Evolutionary conservation across 2,797 vertebrate species (phyloP).

Genomic region (Rhinichthys osculus): DNA sequence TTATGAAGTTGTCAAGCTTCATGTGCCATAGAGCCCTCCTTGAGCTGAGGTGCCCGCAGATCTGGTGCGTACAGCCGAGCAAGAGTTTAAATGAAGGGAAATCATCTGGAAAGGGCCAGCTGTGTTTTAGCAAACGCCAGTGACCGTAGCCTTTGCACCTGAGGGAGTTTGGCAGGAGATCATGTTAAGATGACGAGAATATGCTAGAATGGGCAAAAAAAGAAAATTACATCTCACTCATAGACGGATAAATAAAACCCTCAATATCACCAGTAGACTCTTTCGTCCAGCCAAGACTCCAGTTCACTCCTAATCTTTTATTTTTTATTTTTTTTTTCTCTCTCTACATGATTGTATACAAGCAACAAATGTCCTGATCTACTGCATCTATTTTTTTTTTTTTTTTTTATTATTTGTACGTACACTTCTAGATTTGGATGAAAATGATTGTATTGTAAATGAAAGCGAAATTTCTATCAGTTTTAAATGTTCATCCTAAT

Average conservation of each 20-base stretch:
- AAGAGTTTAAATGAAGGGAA: conserved; percentile 3
- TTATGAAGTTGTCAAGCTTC: conserved; percentile 18
- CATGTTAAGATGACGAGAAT: conserved; percentile 5
- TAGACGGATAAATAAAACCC: neutral
- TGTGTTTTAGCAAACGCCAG: neutral
- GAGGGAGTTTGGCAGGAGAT: conserved; percentile 23
- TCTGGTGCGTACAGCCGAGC: conserved; percentile 16
- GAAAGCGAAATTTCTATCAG: conserved; percentile 93
- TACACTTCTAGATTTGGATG: conserved; percentile 88
- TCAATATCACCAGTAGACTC: conserved; percentile 7
- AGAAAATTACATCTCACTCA: neutral
- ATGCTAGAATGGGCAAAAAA: conserved; percentile 1
- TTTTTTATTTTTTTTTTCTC: conserved; percentile 82
- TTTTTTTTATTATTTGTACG: conserved; percentile 85
- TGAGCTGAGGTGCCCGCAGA: neutral
- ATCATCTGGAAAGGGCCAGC: conserved; percentile 12
- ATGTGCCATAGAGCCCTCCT: conserved; percentile 31
- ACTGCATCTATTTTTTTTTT: conserved; percentile 83
- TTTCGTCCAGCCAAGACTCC: neutral
- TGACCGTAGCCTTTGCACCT: conserved; percentile 15
- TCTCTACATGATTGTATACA: conserved; percentile 98
- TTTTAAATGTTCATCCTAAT: conserved; percentile 77
- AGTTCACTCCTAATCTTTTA: conserved; percentile 49
- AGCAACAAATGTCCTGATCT: conserved; percentile 94
- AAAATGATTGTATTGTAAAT: conserved; percentile 96